phyloP scores from a whole-genome alignment of 1,140 invertebrate species.

The Pseudomyrmex dendroicus region DNA sequence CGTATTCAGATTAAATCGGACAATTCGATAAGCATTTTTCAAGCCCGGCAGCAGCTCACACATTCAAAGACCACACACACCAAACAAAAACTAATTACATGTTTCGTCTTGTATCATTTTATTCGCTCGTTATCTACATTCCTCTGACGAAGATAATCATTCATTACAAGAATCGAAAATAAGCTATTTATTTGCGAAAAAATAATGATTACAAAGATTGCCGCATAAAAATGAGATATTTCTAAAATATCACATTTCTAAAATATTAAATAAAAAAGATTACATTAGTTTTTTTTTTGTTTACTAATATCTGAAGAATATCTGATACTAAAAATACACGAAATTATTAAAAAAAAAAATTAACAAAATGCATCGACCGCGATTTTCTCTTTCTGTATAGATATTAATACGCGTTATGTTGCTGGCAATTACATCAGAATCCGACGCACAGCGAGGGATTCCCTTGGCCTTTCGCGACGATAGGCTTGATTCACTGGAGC shows the following conservation, averaged over 20 bases:
- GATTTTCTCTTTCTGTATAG: too few species aligned
- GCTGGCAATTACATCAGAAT: conserved; percentile 65
- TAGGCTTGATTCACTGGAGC: conserved; percentile 77
- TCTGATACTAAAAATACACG: too few species aligned
- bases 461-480: conserved; percentile 59
- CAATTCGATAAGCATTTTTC: conserved; percentile 24
- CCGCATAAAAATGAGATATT: background rate
- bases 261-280: background rate
- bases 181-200: background rate
- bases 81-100: background rate
- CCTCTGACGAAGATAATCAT: too few species aligned
- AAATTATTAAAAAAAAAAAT: too few species aligned
- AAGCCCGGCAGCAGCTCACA: background rate
- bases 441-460: conserved; percentile 63
- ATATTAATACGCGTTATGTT: background rate
- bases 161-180: too few species aligned
- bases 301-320: too few species aligned
- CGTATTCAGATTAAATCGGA: conserved; percentile 52
- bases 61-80: background rate
- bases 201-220: background rate
- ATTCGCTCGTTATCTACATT: too few species aligned
- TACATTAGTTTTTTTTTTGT: too few species aligned
- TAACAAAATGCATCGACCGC: too few species aligned
- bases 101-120: too few species aligned
- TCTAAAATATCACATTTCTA: background rate